These are phyloP conservation scores for Chrysoperla carnea DNA, from an alignment of 1,140 invertebrate genomes.

Conservation along the genomic window DNA sequence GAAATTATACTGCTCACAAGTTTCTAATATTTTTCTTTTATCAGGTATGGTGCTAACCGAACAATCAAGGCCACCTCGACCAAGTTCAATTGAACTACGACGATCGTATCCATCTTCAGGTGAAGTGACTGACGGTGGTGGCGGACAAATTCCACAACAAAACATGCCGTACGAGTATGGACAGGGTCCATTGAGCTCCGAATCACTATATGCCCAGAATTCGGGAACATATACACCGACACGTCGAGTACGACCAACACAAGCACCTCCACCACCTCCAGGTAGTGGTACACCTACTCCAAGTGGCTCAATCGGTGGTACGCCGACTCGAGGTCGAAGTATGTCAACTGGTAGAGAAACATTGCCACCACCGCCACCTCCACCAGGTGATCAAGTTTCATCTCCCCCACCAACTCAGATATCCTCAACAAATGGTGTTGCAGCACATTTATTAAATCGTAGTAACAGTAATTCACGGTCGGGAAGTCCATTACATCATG, in stretches of 20 bases:
- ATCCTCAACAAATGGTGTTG: slow-evolving; percentile 16
- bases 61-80: slow-evolving; percentile 40
- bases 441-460: slow-evolving; percentile 24
- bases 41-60: slow-evolving; percentile 21
- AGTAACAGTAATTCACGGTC: slow-evolving; percentile 17
- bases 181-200: slow-evolving; percentile 17
- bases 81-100: slow-evolving; percentile 58
- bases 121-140: slow-evolving; percentile 32
- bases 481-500: slow-evolving; percentile 18
- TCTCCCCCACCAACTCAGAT: slow-evolving; percentile 15
- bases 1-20: too few relatives aligned
- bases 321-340: slow-evolving; percentile 46
- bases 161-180: slow-evolving; percentile 16
- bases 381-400: slow-evolving; percentile 39
- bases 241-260: slow-evolving; percentile 48
- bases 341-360: slow-evolving; percentile 49
- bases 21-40: too few relatives aligned
- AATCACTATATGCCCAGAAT: slow-evolving; percentile 22
- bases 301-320: slow-evolving; percentile 33
- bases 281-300: slow-evolving; percentile 51
- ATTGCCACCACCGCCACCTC: slow-evolving; percentile 77
- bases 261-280: slow-evolving; percentile 70
- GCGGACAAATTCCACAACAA: slow-evolving; percentile 20
- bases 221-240: slow-evolving; percentile 27
- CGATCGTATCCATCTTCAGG: slow-evolving; percentile 36